Percentiles rank a stretch among this genome's conserved stretches.
Evolutionary conservation across 1,140 invertebrate species (phyloP).

Genomic region (Papilio helenus): DNA sequence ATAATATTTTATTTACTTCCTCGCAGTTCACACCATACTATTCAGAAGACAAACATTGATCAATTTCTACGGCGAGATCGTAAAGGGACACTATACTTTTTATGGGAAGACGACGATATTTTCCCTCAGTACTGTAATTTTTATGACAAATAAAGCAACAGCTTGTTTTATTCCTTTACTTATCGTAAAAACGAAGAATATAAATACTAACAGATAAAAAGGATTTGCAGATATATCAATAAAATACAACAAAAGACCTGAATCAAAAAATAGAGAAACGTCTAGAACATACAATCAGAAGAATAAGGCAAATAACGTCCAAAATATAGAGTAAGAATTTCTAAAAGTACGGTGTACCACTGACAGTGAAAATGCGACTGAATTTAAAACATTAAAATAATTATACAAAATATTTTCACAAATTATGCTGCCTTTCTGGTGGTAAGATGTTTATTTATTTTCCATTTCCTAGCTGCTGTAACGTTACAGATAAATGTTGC

Average conservation of each 20-base stretch:
- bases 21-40: background rate
- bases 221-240: constrained; percentile 5
- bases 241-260: background rate
- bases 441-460: background rate
- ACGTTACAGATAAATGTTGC: constrained; percentile 3
- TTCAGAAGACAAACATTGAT: constrained; percentile 10
- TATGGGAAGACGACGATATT: constrained; percentile 15
- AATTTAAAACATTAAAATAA: too few relatives aligned
- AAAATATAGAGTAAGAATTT: background rate
- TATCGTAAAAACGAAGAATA: constrained; percentile 18
- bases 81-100: constrained; percentile 17
- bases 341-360: too few relatives aligned
- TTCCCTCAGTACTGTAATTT: background rate
- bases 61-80: background rate
- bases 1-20: background rate
- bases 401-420: too few relatives aligned
- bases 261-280: background rate
- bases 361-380: too few relatives aligned
- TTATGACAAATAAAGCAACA: constrained; percentile 23
- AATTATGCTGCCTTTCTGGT: background rate
- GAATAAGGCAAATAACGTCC: background rate
- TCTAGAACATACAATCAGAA: background rate
- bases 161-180: constrained; percentile 20
- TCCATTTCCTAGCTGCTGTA: background rate
- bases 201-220: background rate